Percentiles rank a stretch among this genome's conserved stretches.
Evolutionary conservation across 2,888 invertebrate species (phyloP).

Genomic region (Stenodera caucasica): DNA sequence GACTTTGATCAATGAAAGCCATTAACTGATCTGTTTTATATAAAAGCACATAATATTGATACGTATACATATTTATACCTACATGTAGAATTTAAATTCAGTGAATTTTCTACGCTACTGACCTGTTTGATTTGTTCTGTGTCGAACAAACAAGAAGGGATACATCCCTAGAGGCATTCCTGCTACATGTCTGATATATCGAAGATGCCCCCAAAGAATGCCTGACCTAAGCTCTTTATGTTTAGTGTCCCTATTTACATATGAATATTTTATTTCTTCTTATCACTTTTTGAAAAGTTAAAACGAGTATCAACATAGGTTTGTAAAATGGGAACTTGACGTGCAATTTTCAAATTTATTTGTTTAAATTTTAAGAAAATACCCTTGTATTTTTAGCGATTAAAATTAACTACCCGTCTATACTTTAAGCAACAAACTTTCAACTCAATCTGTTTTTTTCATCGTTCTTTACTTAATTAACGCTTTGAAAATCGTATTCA

Average conservation of each 20-base stretch:
- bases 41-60: slow-evolving; percentile 21
- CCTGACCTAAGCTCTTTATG: slow-evolving; percentile 18
- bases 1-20: slow-evolving; percentile 26
- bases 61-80: background rate
- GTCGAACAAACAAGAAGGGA: slow-evolving; percentile 28
- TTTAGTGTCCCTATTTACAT: background rate
- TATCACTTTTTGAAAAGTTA: background rate
- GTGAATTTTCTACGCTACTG: slow-evolving; percentile 28
- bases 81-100: slow-evolving; percentile 11
- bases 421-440: slow-evolving; percentile 44
- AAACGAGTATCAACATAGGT: background rate
- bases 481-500: slow-evolving; percentile 43
- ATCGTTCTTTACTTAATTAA: slow-evolving; percentile 46
- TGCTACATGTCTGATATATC: slow-evolving; percentile 18
- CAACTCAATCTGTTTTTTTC: slow-evolving; percentile 42
- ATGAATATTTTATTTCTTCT: background rate
- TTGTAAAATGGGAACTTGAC: background rate
- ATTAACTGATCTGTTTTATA: slow-evolving; percentile 21
- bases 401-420: slow-evolving; percentile 44
- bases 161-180: slow-evolving; percentile 22
- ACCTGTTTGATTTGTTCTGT: slow-evolving; percentile 30
- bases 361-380: too few species aligned
- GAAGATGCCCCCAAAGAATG: slow-evolving; percentile 23
- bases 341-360: too few species aligned
- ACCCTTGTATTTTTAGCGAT: slow-evolving; percentile 12